These are phyloP conservation scores for Eupithecia dodoneata DNA, from an alignment of 2,888 invertebrate species.

Conservation along the genomic window DNA sequence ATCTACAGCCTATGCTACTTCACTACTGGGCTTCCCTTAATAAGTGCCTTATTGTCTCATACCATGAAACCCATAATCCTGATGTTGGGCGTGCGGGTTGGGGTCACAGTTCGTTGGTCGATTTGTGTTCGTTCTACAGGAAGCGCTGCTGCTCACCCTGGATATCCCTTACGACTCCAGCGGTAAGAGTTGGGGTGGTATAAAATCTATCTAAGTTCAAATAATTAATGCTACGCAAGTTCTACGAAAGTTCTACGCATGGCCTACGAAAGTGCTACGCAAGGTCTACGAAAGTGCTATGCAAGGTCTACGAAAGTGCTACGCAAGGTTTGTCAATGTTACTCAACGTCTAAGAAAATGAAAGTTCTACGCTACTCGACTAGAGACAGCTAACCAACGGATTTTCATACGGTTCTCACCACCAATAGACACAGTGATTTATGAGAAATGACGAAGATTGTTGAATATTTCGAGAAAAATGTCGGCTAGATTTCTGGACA, in stretches of 20 bases:
- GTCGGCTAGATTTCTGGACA: too few species aligned
- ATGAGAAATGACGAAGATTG: too few species aligned
- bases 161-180: too few species aligned
- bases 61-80: background rate
- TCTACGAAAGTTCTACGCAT: background rate
- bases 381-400: background rate
- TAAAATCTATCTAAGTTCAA: background rate
- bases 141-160: background rate
- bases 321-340: background rate
- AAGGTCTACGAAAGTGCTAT: too few species aligned
- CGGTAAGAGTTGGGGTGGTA: too few species aligned
- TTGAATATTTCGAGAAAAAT: too few species aligned
- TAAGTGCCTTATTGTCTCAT: background rate
- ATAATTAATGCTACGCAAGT: background rate
- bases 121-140: background rate
- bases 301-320: background rate
- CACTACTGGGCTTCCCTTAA: background rate
- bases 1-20: background rate
- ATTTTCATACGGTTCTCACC: too few species aligned
- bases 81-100: background rate
- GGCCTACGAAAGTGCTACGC: too few species aligned
- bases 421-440: too few species aligned
- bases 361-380: background rate
- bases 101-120: too few species aligned
- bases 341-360: background rate